phyloP scores from a whole-genome alignment of 2,113 vertebrate species.

The Ophthalmolycus amberensis region DNA sequence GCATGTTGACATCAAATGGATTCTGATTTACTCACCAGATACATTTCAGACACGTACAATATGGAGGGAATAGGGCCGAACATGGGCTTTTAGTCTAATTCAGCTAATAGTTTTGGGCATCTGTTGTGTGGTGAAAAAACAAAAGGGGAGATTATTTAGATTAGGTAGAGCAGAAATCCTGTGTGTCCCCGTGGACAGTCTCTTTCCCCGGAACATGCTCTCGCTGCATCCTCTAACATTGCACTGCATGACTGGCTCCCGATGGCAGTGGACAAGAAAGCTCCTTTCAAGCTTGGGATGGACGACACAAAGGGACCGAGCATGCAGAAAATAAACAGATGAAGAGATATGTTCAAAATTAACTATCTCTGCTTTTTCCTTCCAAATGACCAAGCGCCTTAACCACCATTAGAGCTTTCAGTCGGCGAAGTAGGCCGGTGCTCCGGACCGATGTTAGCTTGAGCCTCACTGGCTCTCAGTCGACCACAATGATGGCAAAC shows the following conservation, averaged over 20 bases:
- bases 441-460: slow-evolving; percentile 5
- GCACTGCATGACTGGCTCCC: slow-evolving; percentile 45
- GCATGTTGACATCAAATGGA: slow-evolving; percentile 23
- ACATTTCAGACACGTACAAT: slow-evolving; percentile 21
- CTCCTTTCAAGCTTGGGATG: slow-evolving; percentile 36
- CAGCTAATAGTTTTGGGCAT: slow-evolving; percentile 11
- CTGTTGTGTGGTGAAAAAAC: slow-evolving; percentile 4
- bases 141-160: not conserved
- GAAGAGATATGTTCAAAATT: slow-evolving; percentile 66
- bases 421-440: slow-evolving; percentile 1
- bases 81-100: slow-evolving; percentile 9
- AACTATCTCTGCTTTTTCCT: slow-evolving; percentile 25
- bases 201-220: not conserved
- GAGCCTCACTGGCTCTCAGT: slow-evolving; percentile 9
- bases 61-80: not conserved
- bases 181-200: not conserved
- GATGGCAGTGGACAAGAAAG: not conserved
- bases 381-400: slow-evolving; percentile 48
- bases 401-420: slow-evolving; percentile 22
- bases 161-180: slow-evolving; percentile 9
- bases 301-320: slow-evolving; percentile 44
- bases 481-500: not conserved
- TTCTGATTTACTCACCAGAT: slow-evolving; percentile 24
- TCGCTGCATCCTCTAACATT: slow-evolving; percentile 32
- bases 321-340: slow-evolving; percentile 65